Percentiles rank a stretch among this genome's conserved stretches.
phyloP scores from a whole-genome alignment of 2,113 vertebrate genomes.

The Parus major region DNA sequence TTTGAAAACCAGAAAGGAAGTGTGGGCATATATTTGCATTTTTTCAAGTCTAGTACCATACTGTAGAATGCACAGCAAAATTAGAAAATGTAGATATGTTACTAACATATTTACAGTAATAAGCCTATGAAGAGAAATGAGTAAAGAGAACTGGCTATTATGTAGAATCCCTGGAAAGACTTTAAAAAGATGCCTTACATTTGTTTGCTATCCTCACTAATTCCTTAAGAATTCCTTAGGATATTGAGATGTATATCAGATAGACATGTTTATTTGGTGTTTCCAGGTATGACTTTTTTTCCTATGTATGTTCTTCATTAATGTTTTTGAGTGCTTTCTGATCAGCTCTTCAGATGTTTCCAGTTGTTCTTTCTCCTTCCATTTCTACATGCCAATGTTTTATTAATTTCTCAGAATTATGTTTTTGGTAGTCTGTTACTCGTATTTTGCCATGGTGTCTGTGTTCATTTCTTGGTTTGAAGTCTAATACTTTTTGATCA shows the following conservation, averaged over 20 bases:
- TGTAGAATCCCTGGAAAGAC: background rate
- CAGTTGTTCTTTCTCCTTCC: background rate
- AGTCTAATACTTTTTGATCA: background rate
- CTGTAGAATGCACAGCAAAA: background rate
- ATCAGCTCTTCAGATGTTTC: slow-evolving; percentile 42
- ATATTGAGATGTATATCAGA: slow-evolving; percentile 24
- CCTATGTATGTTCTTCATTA: slow-evolving; percentile 36
- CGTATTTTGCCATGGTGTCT: background rate
- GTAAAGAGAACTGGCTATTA: background rate
- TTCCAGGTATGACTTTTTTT: slow-evolving; percentile 10
- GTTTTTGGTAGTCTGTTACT: slow-evolving; percentile 10
- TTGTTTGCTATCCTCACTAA: background rate
- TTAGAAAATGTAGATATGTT: background rate
- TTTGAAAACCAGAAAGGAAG: background rate
- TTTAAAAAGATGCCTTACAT: background rate
- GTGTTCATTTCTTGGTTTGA: slow-evolving; percentile 13
- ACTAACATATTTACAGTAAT: background rate
- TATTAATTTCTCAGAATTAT: slow-evolving; percentile 28
- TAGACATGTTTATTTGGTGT: slow-evolving; percentile 53
- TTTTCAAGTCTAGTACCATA: background rate
- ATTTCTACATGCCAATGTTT: background rate
- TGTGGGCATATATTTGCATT: background rate
- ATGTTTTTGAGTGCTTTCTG: background rate
- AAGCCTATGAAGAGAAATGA: background rate
- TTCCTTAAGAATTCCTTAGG: slow-evolving; percentile 21